These are phyloP conservation scores for Acyrthosiphon pisum DNA, from an alignment of 1,140 invertebrate genomes.

Conservation along the genomic window DNA sequence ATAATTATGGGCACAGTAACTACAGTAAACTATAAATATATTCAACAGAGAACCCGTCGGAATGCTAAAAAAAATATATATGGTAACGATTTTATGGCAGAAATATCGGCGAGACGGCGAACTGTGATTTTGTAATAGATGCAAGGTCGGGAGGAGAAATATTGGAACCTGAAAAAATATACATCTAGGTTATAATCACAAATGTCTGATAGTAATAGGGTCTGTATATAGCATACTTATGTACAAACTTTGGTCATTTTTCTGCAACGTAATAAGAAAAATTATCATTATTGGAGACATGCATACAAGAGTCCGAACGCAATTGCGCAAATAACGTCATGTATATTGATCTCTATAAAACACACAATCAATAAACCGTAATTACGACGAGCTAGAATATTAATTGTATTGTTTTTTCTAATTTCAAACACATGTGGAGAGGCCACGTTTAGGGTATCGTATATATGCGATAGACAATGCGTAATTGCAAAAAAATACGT, in stretches of 20 bases:
- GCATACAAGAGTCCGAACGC: not conserved
- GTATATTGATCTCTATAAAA: not conserved
- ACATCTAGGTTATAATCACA: not conserved
- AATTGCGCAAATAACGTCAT: slow-evolving; percentile 7
- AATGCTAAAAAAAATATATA: not conserved
- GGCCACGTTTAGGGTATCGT: not conserved
- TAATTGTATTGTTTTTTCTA: not conserved
- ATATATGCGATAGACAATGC: not conserved
- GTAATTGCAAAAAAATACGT: slow-evolving; percentile 4
- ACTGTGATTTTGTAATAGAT: not conserved
- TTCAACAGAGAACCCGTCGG: not conserved
- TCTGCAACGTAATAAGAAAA: not conserved
- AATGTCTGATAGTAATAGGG: not conserved
- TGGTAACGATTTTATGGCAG: not conserved
- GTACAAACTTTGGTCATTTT: not conserved
- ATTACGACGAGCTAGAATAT: not conserved
- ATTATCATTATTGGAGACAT: not conserved
- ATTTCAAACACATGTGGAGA: not conserved
- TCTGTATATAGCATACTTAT: not conserved
- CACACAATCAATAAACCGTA: slow-evolving; percentile 5
- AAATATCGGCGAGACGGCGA: not conserved
- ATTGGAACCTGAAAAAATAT: not conserved
- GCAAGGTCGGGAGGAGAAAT: not conserved
- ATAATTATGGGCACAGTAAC: not conserved
- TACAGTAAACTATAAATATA: not conserved